These are phyloP conservation scores for Plectropomus leopardus DNA, from an alignment of 2,113 vertebrate genomes.

Conservation along the genomic window DNA sequence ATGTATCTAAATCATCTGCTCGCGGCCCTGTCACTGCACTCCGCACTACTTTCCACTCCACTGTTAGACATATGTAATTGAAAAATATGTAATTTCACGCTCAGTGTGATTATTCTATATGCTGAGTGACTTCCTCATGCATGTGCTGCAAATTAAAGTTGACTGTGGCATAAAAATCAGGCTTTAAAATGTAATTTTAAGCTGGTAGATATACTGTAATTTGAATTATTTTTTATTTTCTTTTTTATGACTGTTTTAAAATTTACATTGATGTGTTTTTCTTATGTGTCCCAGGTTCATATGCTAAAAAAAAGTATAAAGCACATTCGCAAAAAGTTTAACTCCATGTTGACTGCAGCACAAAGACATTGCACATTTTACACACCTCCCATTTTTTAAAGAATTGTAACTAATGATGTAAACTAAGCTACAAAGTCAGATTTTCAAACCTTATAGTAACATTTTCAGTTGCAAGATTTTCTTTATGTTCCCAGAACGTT, in stretches of 20 bases:
- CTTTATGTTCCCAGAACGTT: too few relatives aligned
- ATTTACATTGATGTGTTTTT: neutral
- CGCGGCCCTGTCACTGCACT: constrained; percentile 45
- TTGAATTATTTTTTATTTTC: neutral
- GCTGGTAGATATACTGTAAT: neutral
- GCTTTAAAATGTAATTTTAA: neutral
- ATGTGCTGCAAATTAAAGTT: constrained; percentile 1
- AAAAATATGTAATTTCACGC: constrained; percentile 53
- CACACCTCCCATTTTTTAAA: too few relatives aligned
- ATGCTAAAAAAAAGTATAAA: neutral
- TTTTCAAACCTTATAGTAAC: too few relatives aligned
- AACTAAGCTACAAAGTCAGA: too few relatives aligned
- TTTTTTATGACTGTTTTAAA: neutral
- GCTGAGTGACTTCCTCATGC: neutral
- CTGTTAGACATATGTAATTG: constrained; percentile 24
- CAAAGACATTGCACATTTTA: neutral
- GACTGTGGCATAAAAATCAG: neutral
- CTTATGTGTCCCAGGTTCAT: neutral
- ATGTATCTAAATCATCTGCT: constrained; percentile 75
- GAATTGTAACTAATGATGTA: too few relatives aligned
- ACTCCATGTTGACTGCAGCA: neutral
- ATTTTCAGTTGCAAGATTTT: too few relatives aligned
- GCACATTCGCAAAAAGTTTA: neutral
- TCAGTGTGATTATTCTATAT: constrained; percentile 19
- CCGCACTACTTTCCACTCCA: constrained; percentile 55